These are phyloP conservation scores for Molossus molossus DNA, from an alignment of 2,797 vertebrate genomes.

Conservation along the genomic window DNA sequence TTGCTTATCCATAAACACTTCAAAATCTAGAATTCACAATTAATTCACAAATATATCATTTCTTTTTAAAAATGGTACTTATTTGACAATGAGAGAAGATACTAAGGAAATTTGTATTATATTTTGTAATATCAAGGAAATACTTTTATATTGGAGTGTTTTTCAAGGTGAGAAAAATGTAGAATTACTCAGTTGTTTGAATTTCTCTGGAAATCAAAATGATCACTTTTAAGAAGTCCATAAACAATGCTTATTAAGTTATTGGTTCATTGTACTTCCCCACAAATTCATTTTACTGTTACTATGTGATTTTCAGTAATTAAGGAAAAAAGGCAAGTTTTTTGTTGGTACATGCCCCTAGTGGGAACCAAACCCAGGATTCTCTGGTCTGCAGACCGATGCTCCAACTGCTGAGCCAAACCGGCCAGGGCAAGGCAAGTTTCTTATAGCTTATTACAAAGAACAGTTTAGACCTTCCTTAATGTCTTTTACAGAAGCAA, in stretches of 20 bases:
- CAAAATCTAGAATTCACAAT: slow-evolving; percentile 35
- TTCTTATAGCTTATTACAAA: slow-evolving; percentile 55
- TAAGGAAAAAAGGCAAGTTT: slow-evolving; percentile 29
- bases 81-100: not conserved
- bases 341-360: not conserved
- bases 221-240: not conserved
- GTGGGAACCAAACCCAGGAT: too few relatives aligned
- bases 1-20: not conserved
- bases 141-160: slow-evolving; percentile 75
- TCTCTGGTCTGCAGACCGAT: too few relatives aligned
- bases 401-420: too few relatives aligned
- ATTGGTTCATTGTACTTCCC: not conserved
- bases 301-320: slow-evolving; percentile 39
- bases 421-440: not conserved
- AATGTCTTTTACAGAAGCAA: slow-evolving; percentile 47
- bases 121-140: not conserved
- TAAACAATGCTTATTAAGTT: slow-evolving; percentile 69
- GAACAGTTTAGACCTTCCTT: slow-evolving; percentile 11
- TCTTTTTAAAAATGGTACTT: not conserved
- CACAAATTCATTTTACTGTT: not conserved
- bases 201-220: slow-evolving; percentile 27
- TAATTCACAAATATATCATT: slow-evolving; percentile 20
- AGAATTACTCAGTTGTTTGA: slow-evolving; percentile 67
- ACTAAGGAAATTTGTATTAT: slow-evolving; percentile 45
- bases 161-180: slow-evolving; percentile 65